phyloP scores from a whole-genome alignment of 1,140 invertebrate genomes.

The Anthonomus grandis region DNA sequence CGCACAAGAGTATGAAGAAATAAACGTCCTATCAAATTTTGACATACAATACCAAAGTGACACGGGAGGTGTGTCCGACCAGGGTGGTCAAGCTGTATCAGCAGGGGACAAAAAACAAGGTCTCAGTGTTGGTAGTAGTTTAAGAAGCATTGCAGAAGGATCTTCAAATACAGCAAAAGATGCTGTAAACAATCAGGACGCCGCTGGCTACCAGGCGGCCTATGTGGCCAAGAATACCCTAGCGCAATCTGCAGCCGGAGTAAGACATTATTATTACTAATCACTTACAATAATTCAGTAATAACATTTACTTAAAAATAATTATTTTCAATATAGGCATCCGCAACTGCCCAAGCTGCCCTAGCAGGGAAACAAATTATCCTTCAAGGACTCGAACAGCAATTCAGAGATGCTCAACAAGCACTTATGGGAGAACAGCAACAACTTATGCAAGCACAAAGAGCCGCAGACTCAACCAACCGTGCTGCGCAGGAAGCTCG shows the following conservation, averaged over 20 bases:
- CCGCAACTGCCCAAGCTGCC: slow-evolving; percentile 65
- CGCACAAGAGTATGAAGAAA: slow-evolving; percentile 31
- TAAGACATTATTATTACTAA: slow-evolving; percentile 37
- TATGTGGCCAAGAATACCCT: slow-evolving; percentile 69
- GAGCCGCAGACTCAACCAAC: slow-evolving; percentile 60
- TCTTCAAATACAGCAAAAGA: slow-evolving; percentile 70
- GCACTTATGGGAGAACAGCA: slow-evolving; percentile 61
- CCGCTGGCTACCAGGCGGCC: slow-evolving; percentile 64
- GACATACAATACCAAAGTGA: slow-evolving; percentile 28
- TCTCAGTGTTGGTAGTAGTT: slow-evolving; percentile 45
- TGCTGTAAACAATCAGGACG: slow-evolving; percentile 61
- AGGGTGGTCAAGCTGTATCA: slow-evolving; percentile 19
- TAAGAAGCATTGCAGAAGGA: slow-evolving; percentile 59
- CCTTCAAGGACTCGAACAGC: slow-evolving; percentile 62
- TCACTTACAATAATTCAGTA: not conserved
- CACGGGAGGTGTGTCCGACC: slow-evolving; percentile 4
- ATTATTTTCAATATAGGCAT: slow-evolving; percentile 41
- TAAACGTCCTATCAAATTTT: slow-evolving; percentile 31
- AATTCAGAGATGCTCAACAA: slow-evolving; percentile 61
- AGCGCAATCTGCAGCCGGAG: slow-evolving; percentile 64
- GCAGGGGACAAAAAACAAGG: slow-evolving; percentile 36
- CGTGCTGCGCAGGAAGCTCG: slow-evolving; percentile 63
- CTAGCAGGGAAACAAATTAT: slow-evolving; percentile 63
- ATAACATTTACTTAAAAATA: not conserved
- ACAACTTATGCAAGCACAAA: slow-evolving; percentile 64